These are phyloP conservation scores for Chirona hameri DNA, from an alignment of 2,888 invertebrate species.

Conservation along the genomic window DNA sequence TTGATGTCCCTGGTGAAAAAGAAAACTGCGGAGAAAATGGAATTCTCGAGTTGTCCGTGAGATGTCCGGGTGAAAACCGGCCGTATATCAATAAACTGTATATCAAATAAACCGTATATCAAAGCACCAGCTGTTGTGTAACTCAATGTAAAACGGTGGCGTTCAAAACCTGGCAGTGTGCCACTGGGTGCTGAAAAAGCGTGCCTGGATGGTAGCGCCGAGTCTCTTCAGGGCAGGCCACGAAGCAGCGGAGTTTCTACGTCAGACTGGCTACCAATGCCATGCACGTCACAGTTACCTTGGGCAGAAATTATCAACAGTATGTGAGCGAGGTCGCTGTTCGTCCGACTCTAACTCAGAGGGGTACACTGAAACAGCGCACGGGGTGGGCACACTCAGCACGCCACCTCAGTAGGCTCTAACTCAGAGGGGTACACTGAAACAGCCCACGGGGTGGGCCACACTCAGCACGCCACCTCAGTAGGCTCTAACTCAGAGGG, in stretches of 20 bases:
- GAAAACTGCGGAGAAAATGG: no score
- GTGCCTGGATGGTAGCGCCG: background rate
- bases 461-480: background rate
- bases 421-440: constrained; percentile 43
- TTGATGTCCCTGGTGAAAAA: no score
- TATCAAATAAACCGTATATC: no score
- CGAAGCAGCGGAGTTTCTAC: background rate
- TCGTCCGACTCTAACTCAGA: constrained; percentile 38
- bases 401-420: constrained; percentile 49
- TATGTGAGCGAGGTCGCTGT: constrained; percentile 46
- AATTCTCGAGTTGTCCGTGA: no score
- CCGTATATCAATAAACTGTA: no score
- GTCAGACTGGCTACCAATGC: background rate
- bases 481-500: background rate
- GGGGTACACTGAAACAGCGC: constrained; percentile 42
- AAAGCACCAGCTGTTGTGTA: no score
- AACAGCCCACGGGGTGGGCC: no score
- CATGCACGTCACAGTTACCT: constrained; percentile 47
- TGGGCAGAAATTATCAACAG: constrained; percentile 53
- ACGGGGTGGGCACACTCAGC: background rate
- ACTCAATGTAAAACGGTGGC: no score
- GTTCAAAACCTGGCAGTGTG: background rate
- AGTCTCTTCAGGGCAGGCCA: background rate
- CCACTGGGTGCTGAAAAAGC: background rate
- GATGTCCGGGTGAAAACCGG: no score